phyloP scores from a whole-genome alignment of 2,113 vertebrate species.

The Coregonus clupeaformis region DNA sequence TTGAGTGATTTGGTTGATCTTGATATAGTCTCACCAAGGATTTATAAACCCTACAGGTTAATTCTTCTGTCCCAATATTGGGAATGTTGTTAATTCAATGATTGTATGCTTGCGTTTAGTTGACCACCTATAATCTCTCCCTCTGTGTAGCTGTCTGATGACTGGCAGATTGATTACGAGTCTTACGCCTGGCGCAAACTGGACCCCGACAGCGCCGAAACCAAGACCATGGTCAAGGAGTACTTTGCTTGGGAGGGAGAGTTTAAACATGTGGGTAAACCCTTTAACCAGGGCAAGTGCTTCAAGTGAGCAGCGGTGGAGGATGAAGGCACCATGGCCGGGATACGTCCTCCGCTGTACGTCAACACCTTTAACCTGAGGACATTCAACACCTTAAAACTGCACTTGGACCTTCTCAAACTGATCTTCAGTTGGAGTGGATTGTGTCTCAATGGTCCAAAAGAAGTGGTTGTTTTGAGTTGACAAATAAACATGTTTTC shows the following conservation, averaged over 20 bases:
- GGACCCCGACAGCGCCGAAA: conserved; percentile 81
- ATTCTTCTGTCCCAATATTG: too few species aligned
- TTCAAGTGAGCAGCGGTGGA: conserved; percentile 81
- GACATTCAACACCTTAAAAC: conserved; percentile 57
- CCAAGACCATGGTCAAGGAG: conserved; percentile 87
- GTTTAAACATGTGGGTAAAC: conserved; percentile 86
- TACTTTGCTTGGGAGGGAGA: conserved; percentile 90
- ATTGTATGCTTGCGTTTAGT: not conserved
- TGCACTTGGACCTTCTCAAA: conserved; percentile 46
- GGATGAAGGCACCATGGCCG: not conserved
- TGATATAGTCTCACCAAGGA: too few species aligned
- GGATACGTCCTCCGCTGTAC: conserved; percentile 35
- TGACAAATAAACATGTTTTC: conserved; percentile 77
- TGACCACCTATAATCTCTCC: conserved; percentile 7
- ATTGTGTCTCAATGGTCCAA: conserved; percentile 49
- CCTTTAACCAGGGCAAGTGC: conserved; percentile 87
- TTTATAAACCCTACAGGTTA: too few species aligned
- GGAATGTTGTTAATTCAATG: not conserved
- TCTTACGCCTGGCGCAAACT: conserved; percentile 89
- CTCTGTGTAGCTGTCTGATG: conserved; percentile 73
- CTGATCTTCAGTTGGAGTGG: conserved; percentile 46
- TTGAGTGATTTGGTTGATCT: too few species aligned
- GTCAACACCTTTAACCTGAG: conserved; percentile 44
- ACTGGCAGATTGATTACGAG: conserved; percentile 92
- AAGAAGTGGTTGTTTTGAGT: conserved; percentile 50